Evolutionary conservation across 2,888 invertebrate species (phyloP), one percentile per base, ranked within the genome.

Genomic region (Nycteola revayana): DNA sequence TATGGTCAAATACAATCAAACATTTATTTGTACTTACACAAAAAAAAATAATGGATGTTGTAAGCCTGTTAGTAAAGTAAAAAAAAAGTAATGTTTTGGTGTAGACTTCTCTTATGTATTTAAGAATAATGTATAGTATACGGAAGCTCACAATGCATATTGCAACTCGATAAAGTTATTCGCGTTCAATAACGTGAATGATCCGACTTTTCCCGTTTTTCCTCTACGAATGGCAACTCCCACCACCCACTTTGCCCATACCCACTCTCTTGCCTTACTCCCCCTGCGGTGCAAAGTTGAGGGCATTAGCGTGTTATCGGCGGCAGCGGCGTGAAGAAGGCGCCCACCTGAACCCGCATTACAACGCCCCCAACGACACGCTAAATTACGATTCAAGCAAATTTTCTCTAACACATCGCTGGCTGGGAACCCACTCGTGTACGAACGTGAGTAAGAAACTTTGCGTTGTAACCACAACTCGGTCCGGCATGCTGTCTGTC

Each of bases 251-350:
- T 51, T 26, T 45, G 42, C 52, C 52, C 48, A 46, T 28, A 32
- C 60, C 49, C 34, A 39, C 44, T 18, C 48, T 46, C 36, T 60
- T 54, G 52, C 51, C 49, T 40, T 44, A 66, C 74, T 60, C 80
- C 80, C 79, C 60, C 74, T 78, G 81, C 78, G 86, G 88, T 87
- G 88, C 85, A 87, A 88, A 87, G 87, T 88, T 88, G 88, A 87
- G 84, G 85, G 85, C 86, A 88, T 88, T 87, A 88, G 80, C 87
- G 86, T 88, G 87, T 87, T 87, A 88, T 88, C 88, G 85, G 84
- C 63, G 76, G 74, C 73, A 72, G 77, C 70, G 76, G 80, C 69
- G 86, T 79, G 84, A 87, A 87, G 87, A 87, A 80, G 81, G 78
- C 80, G 64, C 83, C 84, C 83, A 87, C 87, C 86, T 87, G 87